Percentiles rank a stretch among this genome's conserved stretches.
Conservation (phyloP, 2,888 invertebrate genomes). For the Pantelozetes paolii region DNA sequence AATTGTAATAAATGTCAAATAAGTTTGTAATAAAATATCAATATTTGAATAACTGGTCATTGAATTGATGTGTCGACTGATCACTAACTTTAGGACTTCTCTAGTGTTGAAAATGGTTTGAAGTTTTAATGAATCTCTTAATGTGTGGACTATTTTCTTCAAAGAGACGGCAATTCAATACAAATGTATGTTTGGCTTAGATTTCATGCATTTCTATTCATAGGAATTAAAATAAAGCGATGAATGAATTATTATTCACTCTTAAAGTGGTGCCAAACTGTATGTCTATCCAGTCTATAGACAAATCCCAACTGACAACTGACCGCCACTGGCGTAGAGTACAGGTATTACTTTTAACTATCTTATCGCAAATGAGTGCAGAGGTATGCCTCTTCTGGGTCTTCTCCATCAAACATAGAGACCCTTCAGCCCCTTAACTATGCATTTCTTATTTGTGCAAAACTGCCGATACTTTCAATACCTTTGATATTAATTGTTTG, state of each 20-base stretch:
- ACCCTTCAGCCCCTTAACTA: not conserved
- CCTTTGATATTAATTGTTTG: not conserved
- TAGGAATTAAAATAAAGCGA: not conserved
- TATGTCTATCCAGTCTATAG: not conserved
- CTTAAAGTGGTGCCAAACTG: not conserved
- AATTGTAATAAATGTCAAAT: too few species aligned
- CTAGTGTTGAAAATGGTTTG: too few species aligned
- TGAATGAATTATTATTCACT: not conserved
- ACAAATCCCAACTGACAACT: constrained; percentile 1
- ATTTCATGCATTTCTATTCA: not conserved
- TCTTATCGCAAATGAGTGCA: not conserved
- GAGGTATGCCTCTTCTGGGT: not conserved
- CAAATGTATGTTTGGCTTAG: not conserved
- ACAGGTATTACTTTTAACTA: not conserved
- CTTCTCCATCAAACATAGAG: not conserved
- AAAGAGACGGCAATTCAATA: not conserved
- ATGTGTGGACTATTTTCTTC: too few species aligned
- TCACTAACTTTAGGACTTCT: too few species aligned
- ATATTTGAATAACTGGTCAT: too few species aligned
- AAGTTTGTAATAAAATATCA: too few species aligned
- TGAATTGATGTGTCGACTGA: too few species aligned
- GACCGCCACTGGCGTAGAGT: not conserved
- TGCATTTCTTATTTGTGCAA: too few species aligned
- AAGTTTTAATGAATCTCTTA: too few species aligned
- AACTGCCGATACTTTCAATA: not conserved